These are phyloP conservation scores for Gryllus longicercus DNA, from an alignment of 2,888 invertebrate genomes.

Conservation along the genomic window DNA sequence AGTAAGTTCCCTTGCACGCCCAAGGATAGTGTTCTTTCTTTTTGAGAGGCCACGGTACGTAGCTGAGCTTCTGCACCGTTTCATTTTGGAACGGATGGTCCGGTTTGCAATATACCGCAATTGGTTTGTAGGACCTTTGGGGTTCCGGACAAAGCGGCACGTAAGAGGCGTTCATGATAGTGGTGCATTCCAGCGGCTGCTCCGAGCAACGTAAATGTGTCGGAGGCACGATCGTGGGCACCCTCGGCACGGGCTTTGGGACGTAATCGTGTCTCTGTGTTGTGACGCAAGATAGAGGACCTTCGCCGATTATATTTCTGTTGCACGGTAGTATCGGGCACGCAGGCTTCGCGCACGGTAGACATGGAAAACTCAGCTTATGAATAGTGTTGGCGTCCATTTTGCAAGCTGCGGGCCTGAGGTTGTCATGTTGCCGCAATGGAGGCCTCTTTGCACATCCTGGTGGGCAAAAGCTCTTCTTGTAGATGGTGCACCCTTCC, in stretches of 20 bases:
- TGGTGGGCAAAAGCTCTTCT: background rate
- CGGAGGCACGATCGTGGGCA: background rate
- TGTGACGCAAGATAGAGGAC: background rate
- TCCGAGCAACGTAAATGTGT: background rate
- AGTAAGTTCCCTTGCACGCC: background rate
- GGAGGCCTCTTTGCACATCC: background rate
- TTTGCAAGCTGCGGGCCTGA: too few relatives aligned
- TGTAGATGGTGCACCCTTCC: background rate
- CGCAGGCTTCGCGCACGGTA: background rate
- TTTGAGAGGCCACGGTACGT: background rate
- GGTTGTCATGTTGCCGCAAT: too few relatives aligned
- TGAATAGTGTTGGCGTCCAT: too few relatives aligned
- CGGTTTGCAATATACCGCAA: background rate
- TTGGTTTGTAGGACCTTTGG: background rate
- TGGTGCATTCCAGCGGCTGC: background rate
- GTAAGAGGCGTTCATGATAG: background rate
- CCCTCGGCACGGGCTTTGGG: background rate
- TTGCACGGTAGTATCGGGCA: background rate
- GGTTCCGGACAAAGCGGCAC: background rate
- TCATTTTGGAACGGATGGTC: background rate
- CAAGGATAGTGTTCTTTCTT: conserved; percentile 20
- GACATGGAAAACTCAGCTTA: too few relatives aligned
- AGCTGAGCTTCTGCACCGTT: background rate
- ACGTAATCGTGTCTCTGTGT: conserved; percentile 3
- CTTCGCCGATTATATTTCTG: conserved; percentile 1